A percentile compares a stretch with the other conserved stretches of the same genome.
Evolutionary conservation across 1,140 invertebrate species (phyloP).

Genomic region (Drosophila burlai): DNA sequence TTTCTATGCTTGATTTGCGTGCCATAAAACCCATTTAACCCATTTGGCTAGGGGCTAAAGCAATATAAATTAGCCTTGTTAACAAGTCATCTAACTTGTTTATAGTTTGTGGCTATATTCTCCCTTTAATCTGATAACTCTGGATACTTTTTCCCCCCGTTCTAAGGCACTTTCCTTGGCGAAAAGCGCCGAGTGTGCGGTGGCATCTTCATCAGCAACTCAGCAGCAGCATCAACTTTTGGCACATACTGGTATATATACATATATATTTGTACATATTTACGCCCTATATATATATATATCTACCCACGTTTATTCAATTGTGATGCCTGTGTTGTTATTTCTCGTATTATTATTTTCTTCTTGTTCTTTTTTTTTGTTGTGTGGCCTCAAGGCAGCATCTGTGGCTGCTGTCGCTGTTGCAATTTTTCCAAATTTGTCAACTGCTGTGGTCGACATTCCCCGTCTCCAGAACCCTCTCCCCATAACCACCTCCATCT

Average conservation of each 20-base stretch:
- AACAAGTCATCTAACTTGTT: neutral
- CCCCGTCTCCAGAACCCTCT: neutral
- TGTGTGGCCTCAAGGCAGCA: constrained; percentile 43
- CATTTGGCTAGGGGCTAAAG: neutral
- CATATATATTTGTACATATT: constrained; percentile 10
- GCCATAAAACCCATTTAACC: neutral
- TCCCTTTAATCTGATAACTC: neutral
- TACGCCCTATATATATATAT: neutral
- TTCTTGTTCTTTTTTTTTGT: constrained; percentile 21
- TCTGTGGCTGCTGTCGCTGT: constrained; percentile 47
- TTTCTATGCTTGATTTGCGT: neutral
- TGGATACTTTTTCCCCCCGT: neutral
- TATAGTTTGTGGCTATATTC: neutral
- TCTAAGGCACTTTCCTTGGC: neutral
- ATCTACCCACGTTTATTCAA: constrained; percentile 13
- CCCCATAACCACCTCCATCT: neutral
- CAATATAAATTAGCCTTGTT: neutral
- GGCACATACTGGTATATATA: constrained; percentile 24
- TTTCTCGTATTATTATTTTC: constrained; percentile 9
- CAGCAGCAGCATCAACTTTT: constrained; percentile 22
- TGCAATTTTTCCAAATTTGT: constrained; percentile 79
- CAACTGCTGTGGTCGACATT: constrained; percentile 58
- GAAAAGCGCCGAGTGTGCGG: constrained; percentile 20
- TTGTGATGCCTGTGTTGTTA: constrained; percentile 21
- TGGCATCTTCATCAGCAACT: constrained; percentile 41